Evolutionary conservation across 1,140 invertebrate species (phyloP).

Genomic region (Meteorus sp.): DNA sequence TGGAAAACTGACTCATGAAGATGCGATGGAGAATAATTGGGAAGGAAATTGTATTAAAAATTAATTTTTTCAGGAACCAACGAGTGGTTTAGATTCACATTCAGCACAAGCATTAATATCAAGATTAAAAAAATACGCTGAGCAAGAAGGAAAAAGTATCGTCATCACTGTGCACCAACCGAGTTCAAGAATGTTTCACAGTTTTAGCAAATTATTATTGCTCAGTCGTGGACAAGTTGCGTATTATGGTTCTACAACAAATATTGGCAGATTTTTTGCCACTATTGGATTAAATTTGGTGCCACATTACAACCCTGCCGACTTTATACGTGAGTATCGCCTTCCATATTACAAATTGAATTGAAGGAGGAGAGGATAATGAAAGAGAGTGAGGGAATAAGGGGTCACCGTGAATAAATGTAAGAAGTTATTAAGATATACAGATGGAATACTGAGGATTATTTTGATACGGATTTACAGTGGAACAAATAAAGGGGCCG

Average conservation of each 20-base stretch:
- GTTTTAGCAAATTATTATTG: slow-evolving; percentile 81
- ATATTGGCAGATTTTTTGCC: slow-evolving; percentile 77
- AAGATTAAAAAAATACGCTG: slow-evolving; percentile 74
- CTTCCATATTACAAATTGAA: background rate
- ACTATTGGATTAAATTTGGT: slow-evolving; percentile 73
- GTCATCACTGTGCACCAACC: slow-evolving; percentile 86
- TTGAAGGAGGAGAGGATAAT: too few relatives aligned
- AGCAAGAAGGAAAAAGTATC: slow-evolving; percentile 78
- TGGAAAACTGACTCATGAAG: too few relatives aligned
- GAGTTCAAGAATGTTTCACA: slow-evolving; percentile 86
- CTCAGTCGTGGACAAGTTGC: slow-evolving; percentile 77
- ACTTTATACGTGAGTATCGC: slow-evolving; percentile 77
- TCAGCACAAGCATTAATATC: slow-evolving; percentile 77
- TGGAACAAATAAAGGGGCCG: slow-evolving; percentile 77
- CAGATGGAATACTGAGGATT: slow-evolving; percentile 22
- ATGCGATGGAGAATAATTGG: too few relatives aligned
- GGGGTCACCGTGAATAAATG: background rate
- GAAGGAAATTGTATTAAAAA: too few relatives aligned
- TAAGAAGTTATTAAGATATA: slow-evolving; percentile 5
- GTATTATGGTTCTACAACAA: slow-evolving; percentile 77
- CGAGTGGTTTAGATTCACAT: slow-evolving; percentile 83
- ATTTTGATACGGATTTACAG: too few relatives aligned
- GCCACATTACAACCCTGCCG: slow-evolving; percentile 84
- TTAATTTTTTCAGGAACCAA: slow-evolving; percentile 71
- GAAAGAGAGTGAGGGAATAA: background rate